Evolutionary conservation across 1,140 invertebrate species (phyloP).

Genomic region (Octopus sinensis): DNA sequence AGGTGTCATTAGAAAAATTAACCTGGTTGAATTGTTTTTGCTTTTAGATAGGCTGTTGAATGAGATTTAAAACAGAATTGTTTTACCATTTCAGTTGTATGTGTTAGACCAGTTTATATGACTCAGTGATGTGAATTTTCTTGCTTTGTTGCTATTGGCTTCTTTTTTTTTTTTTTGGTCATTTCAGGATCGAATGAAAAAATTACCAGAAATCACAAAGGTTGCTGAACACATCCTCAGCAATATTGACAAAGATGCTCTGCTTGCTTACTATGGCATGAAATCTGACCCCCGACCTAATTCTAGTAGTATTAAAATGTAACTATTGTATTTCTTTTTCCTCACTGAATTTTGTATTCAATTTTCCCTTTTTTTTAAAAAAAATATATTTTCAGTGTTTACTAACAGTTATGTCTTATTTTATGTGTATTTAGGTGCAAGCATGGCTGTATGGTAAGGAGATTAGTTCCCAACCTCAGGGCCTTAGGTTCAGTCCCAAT

Average conservation of each 20-base stretch:
- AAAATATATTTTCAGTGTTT: too few species aligned
- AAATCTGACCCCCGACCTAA: conserved; percentile 76
- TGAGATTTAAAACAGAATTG: neutral
- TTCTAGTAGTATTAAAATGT: conserved; percentile 76
- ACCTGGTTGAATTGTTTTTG: neutral
- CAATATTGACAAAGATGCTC: conserved; percentile 69
- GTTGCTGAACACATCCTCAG: conserved; percentile 69
- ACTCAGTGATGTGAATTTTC: neutral
- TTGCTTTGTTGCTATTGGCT: neutral
- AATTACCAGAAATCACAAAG: conserved; percentile 56
- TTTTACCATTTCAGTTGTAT: neutral
- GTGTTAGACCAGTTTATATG: neutral
- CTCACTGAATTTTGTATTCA: neutral
- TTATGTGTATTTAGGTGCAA: too few species aligned
- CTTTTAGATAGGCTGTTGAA: neutral
- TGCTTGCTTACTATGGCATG: conserved; percentile 75
- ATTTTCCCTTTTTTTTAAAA: neutral
- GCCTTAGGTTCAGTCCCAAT: too few species aligned
- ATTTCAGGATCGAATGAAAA: conserved; percentile 40
- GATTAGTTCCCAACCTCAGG: too few species aligned
- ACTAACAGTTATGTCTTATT: too few species aligned
- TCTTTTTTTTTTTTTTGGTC: conserved; percentile 16
- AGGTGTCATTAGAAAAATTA: neutral
- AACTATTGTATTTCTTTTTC: conserved; percentile 41
- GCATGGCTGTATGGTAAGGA: too few species aligned